phyloP scores from a whole-genome alignment of 2,888 invertebrate species.

The Flexamia atlantica region DNA sequence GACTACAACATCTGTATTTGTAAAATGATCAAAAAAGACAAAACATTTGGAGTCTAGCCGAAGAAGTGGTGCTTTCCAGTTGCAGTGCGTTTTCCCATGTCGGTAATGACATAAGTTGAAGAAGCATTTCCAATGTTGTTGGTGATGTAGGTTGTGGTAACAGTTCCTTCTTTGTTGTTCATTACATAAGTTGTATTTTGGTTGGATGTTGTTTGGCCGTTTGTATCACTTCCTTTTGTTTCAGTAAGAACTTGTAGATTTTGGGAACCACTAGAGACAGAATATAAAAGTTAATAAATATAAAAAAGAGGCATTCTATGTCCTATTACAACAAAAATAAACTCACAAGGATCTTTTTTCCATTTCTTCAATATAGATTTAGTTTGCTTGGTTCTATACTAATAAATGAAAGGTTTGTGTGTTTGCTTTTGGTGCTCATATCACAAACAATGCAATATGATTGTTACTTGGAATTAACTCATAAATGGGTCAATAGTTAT shows the following conservation, averaged over 20 bases:
- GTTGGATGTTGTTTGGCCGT: neutral
- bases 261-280: conserved; percentile 10
- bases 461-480: no score
- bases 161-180: conserved; percentile 1
- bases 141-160: neutral
- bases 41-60: neutral
- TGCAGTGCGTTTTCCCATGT: neutral
- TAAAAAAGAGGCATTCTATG: neutral
- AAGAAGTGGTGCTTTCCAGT: neutral
- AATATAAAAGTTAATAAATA: neutral
- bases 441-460: no score
- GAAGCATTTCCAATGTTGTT: neutral
- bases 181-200: conserved; percentile 35
- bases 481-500: no score
- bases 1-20: neutral
- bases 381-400: no score
- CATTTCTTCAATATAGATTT: no score
- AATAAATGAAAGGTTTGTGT: no score
- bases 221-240: neutral
- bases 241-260: neutral
- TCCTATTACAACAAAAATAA: no score
- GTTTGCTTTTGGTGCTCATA: no score
- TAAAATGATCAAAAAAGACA: no score
- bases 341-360: no score
- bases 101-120: neutral